Conservation (phyloP, 1,140 invertebrate species). For the Musca vetustissima region DNA sequence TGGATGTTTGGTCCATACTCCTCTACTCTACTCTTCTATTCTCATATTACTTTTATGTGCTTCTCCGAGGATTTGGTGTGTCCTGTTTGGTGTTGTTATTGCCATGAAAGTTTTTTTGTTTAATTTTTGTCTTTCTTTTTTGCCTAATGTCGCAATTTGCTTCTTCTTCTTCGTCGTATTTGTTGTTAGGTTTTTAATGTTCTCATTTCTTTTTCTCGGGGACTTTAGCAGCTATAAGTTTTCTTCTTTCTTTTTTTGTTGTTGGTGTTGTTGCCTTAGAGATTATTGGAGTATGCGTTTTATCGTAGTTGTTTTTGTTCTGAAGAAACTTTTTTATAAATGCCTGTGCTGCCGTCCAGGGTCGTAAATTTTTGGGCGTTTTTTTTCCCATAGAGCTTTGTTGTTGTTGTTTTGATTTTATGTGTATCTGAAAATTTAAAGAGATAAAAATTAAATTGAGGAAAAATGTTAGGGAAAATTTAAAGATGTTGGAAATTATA, state of each 20-base stretch:
- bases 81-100: no score
- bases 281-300: neutral
- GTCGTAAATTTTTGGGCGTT: constrained; percentile 23
- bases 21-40: no score
- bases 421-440: neutral
- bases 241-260: neutral
- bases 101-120: no score
- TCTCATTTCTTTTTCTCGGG: constrained; percentile 14
- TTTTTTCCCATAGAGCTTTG: constrained; percentile 9
- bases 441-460: no score
- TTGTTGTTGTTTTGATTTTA: neutral
- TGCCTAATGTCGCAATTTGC: no score
- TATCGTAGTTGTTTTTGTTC: neutral
- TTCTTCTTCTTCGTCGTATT: neutral
- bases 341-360: neutral
- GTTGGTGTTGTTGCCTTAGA: no score
- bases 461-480: no score
- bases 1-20: no score
- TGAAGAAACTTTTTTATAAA: constrained; percentile 3
- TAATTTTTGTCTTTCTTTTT: no score
- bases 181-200: constrained; percentile 3
- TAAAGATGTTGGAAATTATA: no score
- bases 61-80: no score
- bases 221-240: constrained; percentile 6
- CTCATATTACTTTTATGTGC: no score